These are phyloP conservation scores for Arbacia lixula DNA, from an alignment of 53 echinoderm and acorn worm species.

Conservation along the genomic window DNA sequence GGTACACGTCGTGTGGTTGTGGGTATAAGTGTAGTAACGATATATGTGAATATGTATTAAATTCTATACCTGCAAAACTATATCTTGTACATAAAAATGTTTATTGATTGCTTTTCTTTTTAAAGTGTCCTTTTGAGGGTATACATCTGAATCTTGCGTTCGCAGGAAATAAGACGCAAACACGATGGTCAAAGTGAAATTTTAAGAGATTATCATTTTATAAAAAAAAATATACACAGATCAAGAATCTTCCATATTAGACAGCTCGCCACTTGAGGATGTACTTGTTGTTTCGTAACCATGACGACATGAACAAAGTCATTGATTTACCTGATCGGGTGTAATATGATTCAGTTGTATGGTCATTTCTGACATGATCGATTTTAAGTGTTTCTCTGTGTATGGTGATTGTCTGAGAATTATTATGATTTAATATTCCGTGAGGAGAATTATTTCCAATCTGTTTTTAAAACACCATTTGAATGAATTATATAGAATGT, in stretches of 20 bases:
- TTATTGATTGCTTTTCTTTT: conserved; percentile 37
- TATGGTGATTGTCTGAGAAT: too few species aligned
- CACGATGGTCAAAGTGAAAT: neutral
- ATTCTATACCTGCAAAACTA: neutral
- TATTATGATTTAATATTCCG: too few species aligned
- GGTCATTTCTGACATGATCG: too few species aligned
- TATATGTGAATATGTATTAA: neutral
- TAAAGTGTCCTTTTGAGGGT: conserved; percentile 36
- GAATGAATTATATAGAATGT: too few species aligned
- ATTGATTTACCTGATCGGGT: conserved; percentile 24
- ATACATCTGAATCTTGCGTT: conserved; percentile 20
- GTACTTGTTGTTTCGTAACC: conserved; percentile 1
- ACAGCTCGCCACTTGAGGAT: conserved; percentile 8
- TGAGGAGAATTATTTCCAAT: too few species aligned
- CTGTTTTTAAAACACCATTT: too few species aligned
- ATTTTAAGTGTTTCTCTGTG: too few species aligned
- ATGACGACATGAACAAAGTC: neutral
- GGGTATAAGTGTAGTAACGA: too few species aligned
- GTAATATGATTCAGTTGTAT: too few species aligned
- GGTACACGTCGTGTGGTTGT: too few species aligned
- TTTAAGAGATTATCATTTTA: neutral
- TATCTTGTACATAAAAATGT: conserved; percentile 31
- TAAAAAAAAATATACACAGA: conserved; percentile 1
- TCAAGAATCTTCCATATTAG: conserved; percentile 46
- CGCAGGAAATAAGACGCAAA: neutral